A percentile compares a stretch with the other conserved stretches of the same genome.
phyloP scores from a whole-genome alignment of 2,888 invertebrate genomes.

The Pocota personata region DNA sequence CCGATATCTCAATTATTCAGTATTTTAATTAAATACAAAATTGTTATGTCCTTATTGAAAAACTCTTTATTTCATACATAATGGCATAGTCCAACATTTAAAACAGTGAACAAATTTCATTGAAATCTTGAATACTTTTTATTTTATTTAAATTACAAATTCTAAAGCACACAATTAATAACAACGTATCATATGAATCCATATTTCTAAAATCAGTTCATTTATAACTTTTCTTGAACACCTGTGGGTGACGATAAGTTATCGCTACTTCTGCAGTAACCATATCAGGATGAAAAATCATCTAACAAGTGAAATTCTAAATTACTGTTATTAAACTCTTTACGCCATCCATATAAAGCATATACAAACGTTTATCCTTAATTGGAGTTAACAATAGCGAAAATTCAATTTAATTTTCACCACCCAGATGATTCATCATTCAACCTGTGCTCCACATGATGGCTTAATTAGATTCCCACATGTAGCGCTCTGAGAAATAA shows the following conservation, averaged over 20 bases:
- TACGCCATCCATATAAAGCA: not conserved
- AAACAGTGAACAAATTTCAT: no score
- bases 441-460: slow-evolving; percentile 18
- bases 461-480: slow-evolving; percentile 52
- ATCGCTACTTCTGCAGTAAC: not conserved
- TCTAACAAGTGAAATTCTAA: not conserved
- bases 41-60: no score
- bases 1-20: no score
- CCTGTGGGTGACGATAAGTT: not conserved
- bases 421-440: slow-evolving; percentile 21
- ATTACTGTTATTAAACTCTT: not conserved
- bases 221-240: not conserved
- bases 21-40: no score
- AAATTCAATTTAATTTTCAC: slow-evolving; percentile 28
- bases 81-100: no score
- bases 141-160: no score
- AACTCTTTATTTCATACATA: no score
- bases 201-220: no score
- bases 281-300: not conserved
- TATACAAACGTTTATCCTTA: not conserved
- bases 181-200: no score
- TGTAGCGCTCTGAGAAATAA: slow-evolving; percentile 20
- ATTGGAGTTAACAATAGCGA: slow-evolving; percentile 1
- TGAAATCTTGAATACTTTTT: no score
- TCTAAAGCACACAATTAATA: no score